Evolutionary conservation across 1,140 invertebrate genomes (phyloP), one percentile per base, ranked within the genome.

Genomic region (Drosophila pachea): DNA sequence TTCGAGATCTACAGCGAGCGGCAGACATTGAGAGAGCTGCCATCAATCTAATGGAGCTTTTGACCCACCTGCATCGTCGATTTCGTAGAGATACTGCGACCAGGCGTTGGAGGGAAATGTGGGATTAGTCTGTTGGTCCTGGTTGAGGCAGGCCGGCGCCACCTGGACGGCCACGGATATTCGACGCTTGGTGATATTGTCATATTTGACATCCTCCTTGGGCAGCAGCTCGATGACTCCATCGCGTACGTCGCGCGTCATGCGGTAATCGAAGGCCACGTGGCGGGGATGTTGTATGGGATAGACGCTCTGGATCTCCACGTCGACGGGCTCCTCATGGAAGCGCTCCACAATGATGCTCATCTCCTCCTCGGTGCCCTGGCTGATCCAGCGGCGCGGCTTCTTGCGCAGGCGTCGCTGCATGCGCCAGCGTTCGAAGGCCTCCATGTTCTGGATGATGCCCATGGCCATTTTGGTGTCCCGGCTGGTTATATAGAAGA

Each of bases 321-420:
- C 90, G 75, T 93, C 92, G 49, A 93, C 90, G 14, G 93, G 89
- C 2, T 91, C 90, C 58, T 93, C 90, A 7, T 89, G 90, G 60
- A 92, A 91, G 7, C 90, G 88, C 5, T 92, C 88, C 29, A 91
- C 79, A 4, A 88, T 62, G 43, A 92, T 89, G 45, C 92, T 92
- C 54, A 95, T 90, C 89, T 94, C 93, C 4, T 70, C 65, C 74
- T 92, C 92, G 86, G 94, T 94, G 14, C 93, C 94, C 0, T 92
- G 86, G 40, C 91, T 90, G 36, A 90, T 78, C 94, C 94, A 95
- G 4, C 90, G 88, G 0, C 91, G 88, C 40, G 89, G 90, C 76
- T 93, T 94, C 68, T 92, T 91, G 7, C 94, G 90, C 0, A 92
- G 89, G 55, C 92, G 92, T 67, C 92, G 90, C 42, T 95, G 90